Base-by-base conservation (phyloP, 2,797 vertebrate genomes). In the Amazonetta brasiliensis region DNA sequence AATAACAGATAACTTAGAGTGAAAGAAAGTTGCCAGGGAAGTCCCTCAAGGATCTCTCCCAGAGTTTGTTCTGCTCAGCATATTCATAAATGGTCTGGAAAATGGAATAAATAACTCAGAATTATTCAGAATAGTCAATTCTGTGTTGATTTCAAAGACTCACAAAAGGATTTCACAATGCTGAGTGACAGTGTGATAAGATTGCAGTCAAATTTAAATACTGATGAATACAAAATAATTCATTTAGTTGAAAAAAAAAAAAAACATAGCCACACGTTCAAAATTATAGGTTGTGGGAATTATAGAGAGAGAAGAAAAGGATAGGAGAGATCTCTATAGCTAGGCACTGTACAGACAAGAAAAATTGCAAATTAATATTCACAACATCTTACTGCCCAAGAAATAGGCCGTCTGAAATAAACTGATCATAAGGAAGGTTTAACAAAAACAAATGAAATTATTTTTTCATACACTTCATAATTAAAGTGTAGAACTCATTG, bases 61-160 rank as follows among this genome's bases (percentile, higher is more conserved):
- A 10, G 18, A 55, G 6, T 82, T 90, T 87, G 30, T 89, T 89
- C 90, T 90, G 50, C 26, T 94, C 69, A 81, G 85, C 66, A 86
- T 95, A 91, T 90, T 88, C 87, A 90, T 88, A 91, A 78, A 60
- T 41, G 37, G n/a, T 79, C 48, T 60, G 71, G 25, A 52, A 78
- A 90, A 52, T 7, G 11, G 59, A 94, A 90, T 79, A 94, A 94
- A 84, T 86, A 90, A 68, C 46, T 86, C 26, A 81, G 80, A 72
- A 23, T 63, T 91, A 81, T 84, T 91, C 85, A 91, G 71, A 91
- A 79, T 19, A 76, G 26, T 88, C 80, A 88, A 46, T 87, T 94
- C 74, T 79, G 67, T 73, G 52, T 52, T 94, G 83, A 94, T 92
- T 95, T 95, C 77, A 88, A 92, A 94, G 80, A 18, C 55, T 89